These are phyloP conservation scores for Pseudopipra pipra DNA, from an alignment of 2,113 vertebrate species.

Conservation along the genomic window DNA sequence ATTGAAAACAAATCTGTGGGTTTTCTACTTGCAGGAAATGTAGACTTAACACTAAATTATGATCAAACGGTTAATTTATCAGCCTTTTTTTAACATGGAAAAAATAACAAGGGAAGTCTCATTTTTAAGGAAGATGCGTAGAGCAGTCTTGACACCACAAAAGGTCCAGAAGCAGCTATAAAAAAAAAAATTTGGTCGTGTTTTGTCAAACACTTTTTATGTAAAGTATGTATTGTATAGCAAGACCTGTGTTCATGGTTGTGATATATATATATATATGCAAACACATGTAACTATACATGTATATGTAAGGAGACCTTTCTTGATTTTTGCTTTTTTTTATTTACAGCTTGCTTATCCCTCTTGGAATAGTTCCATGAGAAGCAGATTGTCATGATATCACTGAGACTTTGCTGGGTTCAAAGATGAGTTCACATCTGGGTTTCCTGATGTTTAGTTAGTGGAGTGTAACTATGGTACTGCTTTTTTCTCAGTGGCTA, in stretches of 20 bases:
- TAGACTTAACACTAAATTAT: neutral
- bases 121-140: neutral
- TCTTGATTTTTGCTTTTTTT: neutral
- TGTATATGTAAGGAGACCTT: neutral
- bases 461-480: neutral
- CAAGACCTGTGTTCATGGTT: neutral
- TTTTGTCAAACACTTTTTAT: neutral
- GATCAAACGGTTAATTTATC: neutral
- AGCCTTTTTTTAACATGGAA: accelerated
- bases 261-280: accelerated
- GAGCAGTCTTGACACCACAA: neutral
- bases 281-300: neutral
- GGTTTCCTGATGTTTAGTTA: neutral
- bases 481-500: neutral
- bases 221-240: neutral
- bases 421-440: neutral
- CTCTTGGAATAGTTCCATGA: neutral
- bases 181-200: neutral
- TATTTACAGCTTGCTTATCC: neutral
- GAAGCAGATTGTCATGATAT: neutral
- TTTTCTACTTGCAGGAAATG: neutral
- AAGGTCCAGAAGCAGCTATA: neutral
- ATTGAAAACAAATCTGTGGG: neutral
- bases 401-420: neutral
- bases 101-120: neutral